Base-by-base conservation (phyloP, 2,113 vertebrate genomes). In the Isurus oxyrinchus region DNA sequence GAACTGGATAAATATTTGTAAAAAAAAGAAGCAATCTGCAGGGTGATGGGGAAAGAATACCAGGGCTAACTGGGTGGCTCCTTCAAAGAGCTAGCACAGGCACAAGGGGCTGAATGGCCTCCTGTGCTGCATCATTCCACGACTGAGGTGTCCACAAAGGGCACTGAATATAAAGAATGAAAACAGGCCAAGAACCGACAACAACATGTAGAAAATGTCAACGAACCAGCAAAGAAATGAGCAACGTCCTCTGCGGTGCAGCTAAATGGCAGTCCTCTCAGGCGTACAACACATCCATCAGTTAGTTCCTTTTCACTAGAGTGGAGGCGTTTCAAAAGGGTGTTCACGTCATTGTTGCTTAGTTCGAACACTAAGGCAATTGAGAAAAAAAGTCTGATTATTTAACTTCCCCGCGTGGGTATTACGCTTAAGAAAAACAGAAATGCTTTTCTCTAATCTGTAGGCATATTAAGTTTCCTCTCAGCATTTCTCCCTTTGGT, bases 231-330 rank as follows among this genome's bases (percentile, higher is more conserved):
- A 81, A 99, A 99, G 96, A 99, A 99, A 11, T 97, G 96, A 0
- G 90, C 0, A 0, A 99, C 97, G 55, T 99, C 99, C 0, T 97
- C 97, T 96, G 99, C 97, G 0, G 97, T 98, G 97, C 98, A 98
- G 96, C 97, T 98, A 94, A 98, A 99, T 0, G 99, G 99, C 88
- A 99, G 98, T 19, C 99, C 99, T 96, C 98, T 96, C 96, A 99
- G 97, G 0, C 98, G 97, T 3, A 99, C 99, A 16, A 99, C 98
- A 0, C 98, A 98, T 0, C 98, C 98, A 0, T 96, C 97, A 2
- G 97, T 97, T 3, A 97, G 96, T 11, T 97, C 96, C 5, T 96
- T 66, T 2, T 69, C 7, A 2, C 97, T 97, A 25, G 98, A 90
- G n/a, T 97, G 97, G 88, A 98, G 96, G 0, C 69, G 98, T 96